Evolutionary conservation across 2,888 invertebrate genomes (phyloP).

Genomic region (Phrixothrix hirtus): DNA sequence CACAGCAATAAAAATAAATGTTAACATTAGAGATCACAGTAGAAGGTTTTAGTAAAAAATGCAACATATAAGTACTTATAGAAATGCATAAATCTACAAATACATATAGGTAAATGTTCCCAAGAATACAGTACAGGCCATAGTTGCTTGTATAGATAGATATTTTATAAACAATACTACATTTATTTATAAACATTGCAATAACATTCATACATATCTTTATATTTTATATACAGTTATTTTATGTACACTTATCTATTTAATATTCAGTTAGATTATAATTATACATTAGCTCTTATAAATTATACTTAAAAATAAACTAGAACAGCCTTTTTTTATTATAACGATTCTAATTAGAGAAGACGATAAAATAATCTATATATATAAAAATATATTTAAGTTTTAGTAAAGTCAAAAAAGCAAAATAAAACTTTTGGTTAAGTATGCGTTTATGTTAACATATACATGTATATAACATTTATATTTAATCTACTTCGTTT

Average conservation of each 20-base stretch:
- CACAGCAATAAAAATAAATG: constrained; percentile 38
- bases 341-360: no score
- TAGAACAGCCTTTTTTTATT: no score
- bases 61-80: constrained; percentile 23
- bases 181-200: not conserved
- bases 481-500: no score
- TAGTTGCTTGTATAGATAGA: constrained; percentile 5
- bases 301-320: no score
- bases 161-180: not conserved
- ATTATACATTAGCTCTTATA: no score
- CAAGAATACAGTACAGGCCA: constrained; percentile 26
- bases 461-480: no score
- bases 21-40: constrained; percentile 41
- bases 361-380: no score
- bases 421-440: no score
- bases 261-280: not conserved
- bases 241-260: constrained; percentile 1
- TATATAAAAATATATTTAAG: no score
- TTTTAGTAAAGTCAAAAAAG: no score
- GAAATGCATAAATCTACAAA: constrained; percentile 19
- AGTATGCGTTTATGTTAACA: no score
- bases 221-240: constrained; percentile 3
- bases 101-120: constrained; percentile 28
- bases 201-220: constrained; percentile 4
- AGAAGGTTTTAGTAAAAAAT: constrained; percentile 34